Percentiles rank a stretch among this genome's conserved stretches.
Conservation (phyloP, 1,140 invertebrate species). For the Pseudoatta argentina region DNA sequence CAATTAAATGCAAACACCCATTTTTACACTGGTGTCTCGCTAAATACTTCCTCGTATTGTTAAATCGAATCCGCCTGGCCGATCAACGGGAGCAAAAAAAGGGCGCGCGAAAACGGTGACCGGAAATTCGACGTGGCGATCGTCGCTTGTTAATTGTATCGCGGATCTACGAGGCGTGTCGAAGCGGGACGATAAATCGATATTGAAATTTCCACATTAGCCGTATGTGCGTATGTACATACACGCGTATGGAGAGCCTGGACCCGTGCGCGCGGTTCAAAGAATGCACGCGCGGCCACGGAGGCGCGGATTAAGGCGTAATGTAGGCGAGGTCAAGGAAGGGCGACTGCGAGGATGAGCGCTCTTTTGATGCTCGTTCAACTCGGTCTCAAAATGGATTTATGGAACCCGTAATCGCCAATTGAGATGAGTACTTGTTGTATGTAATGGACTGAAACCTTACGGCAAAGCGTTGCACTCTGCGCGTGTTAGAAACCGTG, state of each 20-base stretch:
- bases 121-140: slow-evolving; percentile 46
- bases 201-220: slow-evolving; percentile 52
- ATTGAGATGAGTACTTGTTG: slow-evolving; percentile 78
- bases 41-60: slow-evolving; percentile 54
- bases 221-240: background rate
- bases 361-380: slow-evolving; percentile 70
- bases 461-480: slow-evolving; percentile 70
- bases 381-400: slow-evolving; percentile 82
- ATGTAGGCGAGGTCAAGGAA: slow-evolving; percentile 30
- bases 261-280: background rate
- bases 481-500: slow-evolving; percentile 46
- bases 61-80: slow-evolving; percentile 35
- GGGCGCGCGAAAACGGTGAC: slow-evolving; percentile 8
- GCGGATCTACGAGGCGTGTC: slow-evolving; percentile 18
- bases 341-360: slow-evolving; percentile 36
- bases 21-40: slow-evolving; percentile 27
- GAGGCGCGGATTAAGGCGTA: slow-evolving; percentile 73
- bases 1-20: slow-evolving; percentile 24
- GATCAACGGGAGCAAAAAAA: slow-evolving; percentile 42
- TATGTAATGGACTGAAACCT: slow-evolving; percentile 71
- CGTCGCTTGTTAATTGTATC: slow-evolving; percentile 56
- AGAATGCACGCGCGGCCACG: background rate
- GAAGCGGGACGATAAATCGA: slow-evolving; percentile 41
- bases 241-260: background rate
- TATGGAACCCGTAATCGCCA: slow-evolving; percentile 80